phyloP scores from a whole-genome alignment of 2,797 vertebrate genomes.

The Discoglossus pictus region DNA sequence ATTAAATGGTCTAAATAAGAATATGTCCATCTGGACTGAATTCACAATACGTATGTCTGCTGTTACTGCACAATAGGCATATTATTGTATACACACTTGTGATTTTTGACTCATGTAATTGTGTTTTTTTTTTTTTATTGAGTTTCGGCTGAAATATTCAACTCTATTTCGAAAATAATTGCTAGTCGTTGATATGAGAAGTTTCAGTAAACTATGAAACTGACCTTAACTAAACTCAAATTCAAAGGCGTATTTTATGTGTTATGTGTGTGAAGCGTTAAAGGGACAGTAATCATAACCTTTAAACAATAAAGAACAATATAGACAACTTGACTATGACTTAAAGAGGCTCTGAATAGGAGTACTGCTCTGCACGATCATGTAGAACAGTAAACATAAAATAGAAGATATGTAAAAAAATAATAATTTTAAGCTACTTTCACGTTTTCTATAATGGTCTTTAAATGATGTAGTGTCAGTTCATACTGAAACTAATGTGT shows the following conservation, averaged over 20 bases:
- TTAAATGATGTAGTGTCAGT: too few relatives aligned
- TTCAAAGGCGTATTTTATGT: not conserved
- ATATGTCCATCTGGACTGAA: conserved; percentile 47
- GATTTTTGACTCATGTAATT: conserved; percentile 37
- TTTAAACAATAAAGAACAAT: too few relatives aligned
- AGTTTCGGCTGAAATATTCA: conserved; percentile 33
- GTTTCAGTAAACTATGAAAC: conserved; percentile 15
- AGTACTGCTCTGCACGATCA: too few relatives aligned
- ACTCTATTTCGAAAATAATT: conserved; percentile 46
- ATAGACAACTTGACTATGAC: too few relatives aligned
- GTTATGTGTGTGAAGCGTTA: not conserved
- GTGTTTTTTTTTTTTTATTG: conserved; percentile 35
- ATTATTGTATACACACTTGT: conserved; percentile 27
- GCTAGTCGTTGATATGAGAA: conserved; percentile 20
- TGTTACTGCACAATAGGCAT: conserved; percentile 31
- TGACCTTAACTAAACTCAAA: too few relatives aligned
- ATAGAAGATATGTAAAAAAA: too few relatives aligned
- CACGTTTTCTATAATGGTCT: too few relatives aligned
- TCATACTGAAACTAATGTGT: too few relatives aligned
- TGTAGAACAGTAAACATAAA: too few relatives aligned
- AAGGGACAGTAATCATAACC: too few relatives aligned
- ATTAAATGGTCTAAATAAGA: conserved; percentile 45
- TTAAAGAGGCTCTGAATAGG: too few relatives aligned
- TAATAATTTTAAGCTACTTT: too few relatives aligned
- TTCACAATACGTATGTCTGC: conserved; percentile 42